Evolutionary conservation across 1,140 invertebrate genomes (phyloP).

Genomic region (Artemia franciscana): DNA sequence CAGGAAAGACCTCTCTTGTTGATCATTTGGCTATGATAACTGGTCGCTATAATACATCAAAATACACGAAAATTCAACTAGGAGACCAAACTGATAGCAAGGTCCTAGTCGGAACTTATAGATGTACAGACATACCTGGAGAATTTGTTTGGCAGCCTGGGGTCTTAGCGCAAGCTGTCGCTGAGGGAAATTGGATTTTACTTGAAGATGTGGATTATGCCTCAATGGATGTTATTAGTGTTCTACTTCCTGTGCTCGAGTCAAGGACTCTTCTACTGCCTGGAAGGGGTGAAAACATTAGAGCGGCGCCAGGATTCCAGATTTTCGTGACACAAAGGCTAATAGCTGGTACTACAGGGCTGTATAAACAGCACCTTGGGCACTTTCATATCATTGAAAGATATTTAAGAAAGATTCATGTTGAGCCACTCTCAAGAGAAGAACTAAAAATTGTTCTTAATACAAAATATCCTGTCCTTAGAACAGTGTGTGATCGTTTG

Average conservation of each 20-base stretch:
- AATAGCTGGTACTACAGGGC: conserved; percentile 27
- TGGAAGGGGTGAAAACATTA: conserved; percentile 55
- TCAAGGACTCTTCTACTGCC: conserved; percentile 55
- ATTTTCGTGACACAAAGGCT: conserved; percentile 67
- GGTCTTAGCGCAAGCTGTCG: conserved; percentile 62
- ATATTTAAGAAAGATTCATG: conserved; percentile 51
- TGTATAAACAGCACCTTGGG: conserved; percentile 36
- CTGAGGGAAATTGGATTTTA: conserved; percentile 69
- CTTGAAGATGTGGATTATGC: conserved; percentile 90
- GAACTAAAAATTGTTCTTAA: conserved; percentile 41
- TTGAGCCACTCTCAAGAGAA: conserved; percentile 44
- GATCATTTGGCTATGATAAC: conserved; percentile 62
- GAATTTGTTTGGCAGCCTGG: conserved; percentile 93
- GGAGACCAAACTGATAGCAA: conserved; percentile 96
- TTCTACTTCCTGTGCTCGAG: conserved; percentile 63
- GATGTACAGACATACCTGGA: conserved; percentile 84
- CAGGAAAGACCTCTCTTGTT: conserved; percentile 73
- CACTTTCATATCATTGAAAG: conserved; percentile 27
- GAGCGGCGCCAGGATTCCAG: conserved; percentile 58
- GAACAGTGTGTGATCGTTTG: conserved; percentile 47
- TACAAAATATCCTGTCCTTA: conserved; percentile 38
- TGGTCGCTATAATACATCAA: conserved; percentile 27
- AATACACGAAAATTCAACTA: conserved; percentile 58
- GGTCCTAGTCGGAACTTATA: conserved; percentile 76
- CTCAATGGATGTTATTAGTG: conserved; percentile 69